Evolutionary conservation across 30 jellyfish, hydroid and myxozoan genomes (phyloP), one percentile per base, ranked within the genome.

Genomic region (Nemopilema nomurai): DNA sequence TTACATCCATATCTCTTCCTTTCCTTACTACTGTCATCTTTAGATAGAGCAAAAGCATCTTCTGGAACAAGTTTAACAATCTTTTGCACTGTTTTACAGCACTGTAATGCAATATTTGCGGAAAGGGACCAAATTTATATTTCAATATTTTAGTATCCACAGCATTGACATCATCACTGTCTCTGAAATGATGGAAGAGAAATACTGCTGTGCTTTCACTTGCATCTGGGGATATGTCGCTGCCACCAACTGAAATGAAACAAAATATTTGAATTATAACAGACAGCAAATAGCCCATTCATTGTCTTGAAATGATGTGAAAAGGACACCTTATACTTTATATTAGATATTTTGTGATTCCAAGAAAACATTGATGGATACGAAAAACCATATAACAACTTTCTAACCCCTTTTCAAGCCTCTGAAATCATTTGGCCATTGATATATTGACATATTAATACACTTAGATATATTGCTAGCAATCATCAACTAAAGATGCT

Each of bases 171-270:
- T 80, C 52, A 16, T 77, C 79, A 28, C 91, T 71, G 75, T 79
- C 81, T 66, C 72, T 65, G 76, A 93, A 82, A 50, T 87, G 87
- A 8, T 88, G 94, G 30, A 93, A 80, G 18, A 93, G 67, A 79
- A 83, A 88, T n/a, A 97, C 80, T 4, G 98, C 93, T 20, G 96
- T 85, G 32, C 81, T 97, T 67, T 88, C 92, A 62, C 90, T 53
- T 0, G 79, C 97, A 16, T 77, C 97, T 78, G 78, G 92, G 24
- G 82, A 28, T 21, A 96, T 77, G 65, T 92, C 92, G 1, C 83
- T 33, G 41, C 80, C 90, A 68, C 90, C 92, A 50, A 92, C 98
- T 87, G 72, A 74, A 70, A 29, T 1, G 31, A 51, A 0, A 19
- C 4, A 81, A 57, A 50, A 16, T 18, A 0, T 49, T 16, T 33